Evolutionary conservation across 2,113 vertebrate genomes (phyloP), one percentile per base, ranked within the genome.

Genomic region (Camelus bactrianus): DNA sequence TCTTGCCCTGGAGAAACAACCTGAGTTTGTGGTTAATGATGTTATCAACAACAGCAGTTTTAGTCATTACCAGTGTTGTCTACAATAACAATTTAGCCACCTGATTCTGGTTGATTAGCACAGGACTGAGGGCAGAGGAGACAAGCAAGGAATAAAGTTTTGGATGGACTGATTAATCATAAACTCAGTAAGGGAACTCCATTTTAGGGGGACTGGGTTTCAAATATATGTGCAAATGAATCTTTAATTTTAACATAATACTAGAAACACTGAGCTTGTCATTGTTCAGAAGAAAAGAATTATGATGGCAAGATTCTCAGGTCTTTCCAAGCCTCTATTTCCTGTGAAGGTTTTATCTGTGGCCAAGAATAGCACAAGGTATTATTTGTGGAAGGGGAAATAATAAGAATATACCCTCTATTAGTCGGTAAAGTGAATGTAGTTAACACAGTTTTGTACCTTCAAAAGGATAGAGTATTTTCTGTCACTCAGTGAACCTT

Each of bases 201-300:
- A 35, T 35, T 79, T 79, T 79, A 79, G 19, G 50, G 19, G 19
- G 12, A 35, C 75, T 54, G 50, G 19, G 75, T 77, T 77, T 77
- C 75, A 77, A 24, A 77, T 77, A 54, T 79, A 79, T 30, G 76
- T 69, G 62, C n/a, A 46, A 26, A 8, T 65, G n/a, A 86, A 48
- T 22, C 38, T 65, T 94, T 81, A 65, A 67, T 65, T 94, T 65
- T 38, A 64, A 42, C 6, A n/a, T 54, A 46, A 28, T 65, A 28
- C 42, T 87, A 52, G 52, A 65, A 92, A 95, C 86, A 32, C 56
- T 96, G 72, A n/a, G 22, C 26, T 79, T 83, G n/a, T 50, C 38
- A 35, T 72, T 92, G 22, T 73, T 83, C 52, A 58, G 30, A 77
- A 82, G 65, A 90, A 32, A 82, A 75, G 76, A 81, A 88, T n/a